A percentile compares a stretch with the other conserved stretches of the same genome.
Conservation (phyloP, 2,797 vertebrate genomes). For the Phalloptychus januarius region DNA sequence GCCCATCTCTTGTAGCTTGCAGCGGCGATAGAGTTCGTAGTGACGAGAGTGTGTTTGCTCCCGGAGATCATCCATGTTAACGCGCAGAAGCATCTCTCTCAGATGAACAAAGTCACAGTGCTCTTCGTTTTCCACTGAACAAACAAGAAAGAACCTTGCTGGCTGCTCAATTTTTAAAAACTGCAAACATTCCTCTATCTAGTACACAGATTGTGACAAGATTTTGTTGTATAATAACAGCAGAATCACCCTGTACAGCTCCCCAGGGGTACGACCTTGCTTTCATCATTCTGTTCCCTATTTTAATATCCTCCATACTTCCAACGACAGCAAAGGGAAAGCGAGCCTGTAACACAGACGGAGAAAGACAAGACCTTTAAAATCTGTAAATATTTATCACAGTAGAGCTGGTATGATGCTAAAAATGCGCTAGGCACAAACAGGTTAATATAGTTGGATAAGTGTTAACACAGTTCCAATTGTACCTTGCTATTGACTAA, state of each 20-base stretch:
- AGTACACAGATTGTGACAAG: constrained; percentile 12
- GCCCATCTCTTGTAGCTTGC: constrained; percentile 97
- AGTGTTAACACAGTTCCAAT: not conserved
- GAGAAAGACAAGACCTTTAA: constrained; percentile 2
- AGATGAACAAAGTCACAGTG: constrained; percentile 98
- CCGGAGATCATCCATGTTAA: constrained; percentile 97
- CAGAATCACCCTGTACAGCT: constrained; percentile 92
- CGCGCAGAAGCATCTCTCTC: constrained; percentile 94
- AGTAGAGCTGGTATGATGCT: not conserved
- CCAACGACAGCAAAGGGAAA: constrained; percentile 97
- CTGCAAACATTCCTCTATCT: not conserved
- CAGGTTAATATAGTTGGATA: not conserved
- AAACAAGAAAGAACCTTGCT: constrained; percentile 13
- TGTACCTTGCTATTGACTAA: not conserved
- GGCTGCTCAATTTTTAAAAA: not conserved
- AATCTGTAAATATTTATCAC: not conserved
- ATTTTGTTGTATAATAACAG: constrained; percentile 21
- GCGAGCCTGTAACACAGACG: constrained; percentile 81
- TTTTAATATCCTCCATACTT: constrained; percentile 93
- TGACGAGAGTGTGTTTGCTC: constrained; percentile 96
- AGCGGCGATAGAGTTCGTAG: constrained; percentile 95
- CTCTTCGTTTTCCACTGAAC: constrained; percentile 94
- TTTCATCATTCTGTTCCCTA: constrained; percentile 95
- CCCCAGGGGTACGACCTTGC: constrained; percentile 98
- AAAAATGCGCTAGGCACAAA: not conserved